Base-by-base conservation (phyloP, 2,888 invertebrate species). In the Cotesia congregata region DNA sequence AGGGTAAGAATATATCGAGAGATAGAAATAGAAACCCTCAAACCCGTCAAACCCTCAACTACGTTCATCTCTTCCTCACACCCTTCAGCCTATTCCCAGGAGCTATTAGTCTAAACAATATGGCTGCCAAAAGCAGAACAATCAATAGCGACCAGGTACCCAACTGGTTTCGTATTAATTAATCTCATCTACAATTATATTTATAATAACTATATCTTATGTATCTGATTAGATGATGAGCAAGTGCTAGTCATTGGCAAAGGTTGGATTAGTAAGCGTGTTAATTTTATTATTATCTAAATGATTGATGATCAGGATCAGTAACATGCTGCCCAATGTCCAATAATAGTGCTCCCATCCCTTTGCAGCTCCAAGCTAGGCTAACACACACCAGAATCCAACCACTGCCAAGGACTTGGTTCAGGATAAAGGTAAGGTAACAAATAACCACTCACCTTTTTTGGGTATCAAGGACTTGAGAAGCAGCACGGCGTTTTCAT, bases 381-480 rank as follows among this genome's bases (percentile, higher is more conserved):
- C n/a, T 59, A 59, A 60, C 20, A 64, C 17, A 64, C 15, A 67
- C 30, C 2, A 20, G 12, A 62, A 64, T 59, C 75, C 67, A 15
- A 77, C 74, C 72, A 38, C 40, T 74, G 71, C 72, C 74, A 75
- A 75, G 69, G 17, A 74, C 64, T 39, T 67, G 20, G 67, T 62
- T 9, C 65, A 59, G 59, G 69, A n/a, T 70, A 69, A 60, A 50
- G 50, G 50, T 50, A 12, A 50, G 7, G 50, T 50, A 80, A 78
- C 70, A 74, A 79, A 78, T 76, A 75, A 78, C 77, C 76, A 91
- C 93, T 93, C 94, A 97, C 97, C 97, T 97, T 97, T 97, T 93
- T 97, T 97, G 90, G 97, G 97, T 91, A 98, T 98, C 90, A 99
- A 95, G 83, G 98, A 97, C 91, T 99, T 99, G 90, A 99, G 94